Percentiles rank a stretch among this genome's conserved stretches.
phyloP scores from a whole-genome alignment of 2,888 invertebrate species.

The Caenorhabditis drosophilae region DNA sequence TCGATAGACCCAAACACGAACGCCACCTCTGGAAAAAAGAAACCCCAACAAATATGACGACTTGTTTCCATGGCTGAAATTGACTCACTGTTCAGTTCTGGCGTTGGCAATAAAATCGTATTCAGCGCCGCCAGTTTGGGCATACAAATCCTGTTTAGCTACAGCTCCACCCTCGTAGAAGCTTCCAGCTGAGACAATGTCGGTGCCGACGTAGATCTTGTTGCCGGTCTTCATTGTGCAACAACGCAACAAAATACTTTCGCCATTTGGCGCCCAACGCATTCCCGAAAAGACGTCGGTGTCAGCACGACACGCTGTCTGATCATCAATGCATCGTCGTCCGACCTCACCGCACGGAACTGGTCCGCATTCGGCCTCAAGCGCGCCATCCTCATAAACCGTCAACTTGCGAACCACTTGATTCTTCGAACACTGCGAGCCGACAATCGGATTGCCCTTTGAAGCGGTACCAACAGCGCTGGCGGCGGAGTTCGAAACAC shows the following conservation, averaged over 20 bases:
- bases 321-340: slow-evolving; percentile 44
- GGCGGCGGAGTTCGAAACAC: no score
- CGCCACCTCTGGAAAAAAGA: slow-evolving; percentile 57
- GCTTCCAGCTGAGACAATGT: slow-evolving; percentile 60
- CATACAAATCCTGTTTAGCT: slow-evolving; percentile 58
- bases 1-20: slow-evolving; percentile 65
- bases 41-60: neutral
- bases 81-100: slow-evolving; percentile 65
- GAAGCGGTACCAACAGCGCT: slow-evolving; percentile 4
- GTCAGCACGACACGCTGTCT: slow-evolving; percentile 51
- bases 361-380: slow-evolving; percentile 68
- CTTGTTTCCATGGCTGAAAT: no score
- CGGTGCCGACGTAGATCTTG: slow-evolving; percentile 67
- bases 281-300: slow-evolving; percentile 63
- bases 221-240: slow-evolving; percentile 54
- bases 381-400: slow-evolving; percentile 67
- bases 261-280: slow-evolving; percentile 66
- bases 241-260: slow-evolving; percentile 64
- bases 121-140: slow-evolving; percentile 54
- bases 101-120: slow-evolving; percentile 66
- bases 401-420: slow-evolving; percentile 67
- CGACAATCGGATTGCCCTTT: slow-evolving; percentile 40
- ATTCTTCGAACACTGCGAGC: slow-evolving; percentile 59
- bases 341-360: slow-evolving; percentile 65
- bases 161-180: slow-evolving; percentile 66